phyloP scores from a whole-genome alignment of 2,888 invertebrate genomes.

The Lithophane ornitopus region DNA sequence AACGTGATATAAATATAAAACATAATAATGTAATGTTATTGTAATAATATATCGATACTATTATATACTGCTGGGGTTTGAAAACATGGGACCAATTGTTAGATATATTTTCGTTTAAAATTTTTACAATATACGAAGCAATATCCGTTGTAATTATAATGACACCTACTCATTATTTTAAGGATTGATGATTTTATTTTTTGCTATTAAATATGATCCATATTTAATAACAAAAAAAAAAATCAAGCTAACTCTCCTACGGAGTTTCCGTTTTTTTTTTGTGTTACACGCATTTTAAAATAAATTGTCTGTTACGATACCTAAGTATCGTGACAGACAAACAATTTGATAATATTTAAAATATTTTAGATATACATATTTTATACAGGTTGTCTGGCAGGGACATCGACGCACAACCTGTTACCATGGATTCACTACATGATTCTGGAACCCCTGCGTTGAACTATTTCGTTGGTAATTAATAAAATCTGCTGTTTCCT shows the following conservation, averaged over 20 bases:
- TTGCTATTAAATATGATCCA: too few relatives aligned
- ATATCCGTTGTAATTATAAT: background rate
- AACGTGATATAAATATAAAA: conserved; percentile 66
- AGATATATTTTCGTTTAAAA: background rate
- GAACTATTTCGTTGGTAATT: too few relatives aligned
- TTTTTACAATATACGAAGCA: background rate
- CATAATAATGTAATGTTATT: conserved; percentile 48
- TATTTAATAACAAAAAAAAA: background rate
- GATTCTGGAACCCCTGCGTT: too few relatives aligned
- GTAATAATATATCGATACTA: conserved; percentile 33
- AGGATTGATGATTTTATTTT: too few relatives aligned
- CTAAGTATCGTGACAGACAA: too few relatives aligned
- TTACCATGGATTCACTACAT: too few relatives aligned
- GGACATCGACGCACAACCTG: too few relatives aligned
- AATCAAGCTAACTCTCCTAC: background rate
- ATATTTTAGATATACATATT: background rate
- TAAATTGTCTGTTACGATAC: too few relatives aligned
- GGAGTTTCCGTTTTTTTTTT: background rate
- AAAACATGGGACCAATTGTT: conserved; percentile 41
- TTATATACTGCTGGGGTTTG: conserved; percentile 21
- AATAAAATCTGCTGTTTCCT: too few relatives aligned
- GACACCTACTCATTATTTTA: background rate
- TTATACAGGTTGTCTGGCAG: too few relatives aligned
- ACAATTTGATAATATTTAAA: background rate
- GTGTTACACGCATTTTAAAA: too few relatives aligned